phyloP scores from a whole-genome alignment of 1,140 invertebrate genomes.

The Heliconius himera region DNA sequence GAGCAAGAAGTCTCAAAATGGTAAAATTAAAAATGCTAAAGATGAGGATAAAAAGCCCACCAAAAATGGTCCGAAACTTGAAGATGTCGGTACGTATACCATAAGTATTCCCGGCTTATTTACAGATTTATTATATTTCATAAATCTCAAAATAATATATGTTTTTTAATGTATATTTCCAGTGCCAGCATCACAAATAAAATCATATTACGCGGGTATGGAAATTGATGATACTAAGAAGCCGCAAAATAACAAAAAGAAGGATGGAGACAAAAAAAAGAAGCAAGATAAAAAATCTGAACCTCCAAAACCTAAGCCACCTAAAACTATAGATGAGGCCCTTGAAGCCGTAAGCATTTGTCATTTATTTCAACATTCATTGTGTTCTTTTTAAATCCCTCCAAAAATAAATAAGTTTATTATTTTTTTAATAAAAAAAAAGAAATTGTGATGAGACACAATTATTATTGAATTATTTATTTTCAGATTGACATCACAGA shows the following conservation, averaged over 20 bases:
- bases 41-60: conserved; percentile 83
- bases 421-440: too few relatives aligned
- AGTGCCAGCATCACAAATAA: conserved; percentile 69
- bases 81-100: conserved; percentile 65
- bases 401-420: too few relatives aligned
- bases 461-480: neutral
- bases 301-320: conserved; percentile 82
- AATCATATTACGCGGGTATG: conserved; percentile 72
- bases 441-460: too few relatives aligned
- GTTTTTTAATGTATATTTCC: neutral
- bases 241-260: conserved; percentile 74
- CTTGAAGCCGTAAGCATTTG: conserved; percentile 81
- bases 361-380: too few relatives aligned
- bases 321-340: conserved; percentile 86
- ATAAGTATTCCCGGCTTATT: neutral
- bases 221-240: conserved; percentile 77
- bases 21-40: conserved; percentile 82
- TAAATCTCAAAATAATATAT: neutral
- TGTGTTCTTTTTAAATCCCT: too few relatives aligned
- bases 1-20: conserved; percentile 86
- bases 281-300: conserved; percentile 81
- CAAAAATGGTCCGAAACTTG: conserved; percentile 73
- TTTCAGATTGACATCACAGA: conserved; percentile 84
- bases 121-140: neutral
- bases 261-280: conserved; percentile 70